Percentiles rank a stretch among this genome's conserved stretches.
These are phyloP conservation scores for Gyrodactylus salaris DNA, from an alignment of 1,140 invertebrate species.

Conservation along the genomic window DNA sequence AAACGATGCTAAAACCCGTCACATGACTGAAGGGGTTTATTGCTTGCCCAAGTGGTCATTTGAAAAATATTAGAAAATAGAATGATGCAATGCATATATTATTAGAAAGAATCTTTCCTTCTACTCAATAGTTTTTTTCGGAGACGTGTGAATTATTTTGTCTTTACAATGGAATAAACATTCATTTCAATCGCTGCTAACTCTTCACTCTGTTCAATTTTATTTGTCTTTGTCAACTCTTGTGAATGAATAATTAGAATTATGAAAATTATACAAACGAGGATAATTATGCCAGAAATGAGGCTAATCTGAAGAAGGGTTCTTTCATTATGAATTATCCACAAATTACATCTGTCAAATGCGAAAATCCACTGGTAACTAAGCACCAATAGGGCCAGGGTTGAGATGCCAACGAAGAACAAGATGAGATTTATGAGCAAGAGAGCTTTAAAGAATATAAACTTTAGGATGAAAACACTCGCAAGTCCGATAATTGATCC, in stretches of 20 bases:
- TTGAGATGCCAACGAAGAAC: not conserved
- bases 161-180: too few relatives aligned
- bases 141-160: too few relatives aligned
- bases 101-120: too few relatives aligned
- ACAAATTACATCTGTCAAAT: not conserved
- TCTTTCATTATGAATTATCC: not conserved
- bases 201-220: too few relatives aligned
- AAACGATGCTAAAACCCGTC: too few relatives aligned
- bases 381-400: not conserved
- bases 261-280: not conserved
- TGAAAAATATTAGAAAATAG: too few relatives aligned
- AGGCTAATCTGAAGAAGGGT: not conserved
- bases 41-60: too few relatives aligned
- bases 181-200: too few relatives aligned
- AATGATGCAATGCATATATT: too few relatives aligned
- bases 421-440: not conserved
- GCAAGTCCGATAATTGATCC: not conserved
- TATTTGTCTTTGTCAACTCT: too few relatives aligned
- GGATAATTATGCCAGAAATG: not conserved
- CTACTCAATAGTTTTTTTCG: too few relatives aligned
- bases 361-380: not conserved
- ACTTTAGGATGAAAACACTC: not conserved
- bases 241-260: not conserved
- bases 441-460: not conserved
- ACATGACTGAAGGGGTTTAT: too few relatives aligned